A percentile compares a stretch with the other conserved stretches of the same genome.
Evolutionary conservation across 2,888 invertebrate genomes (phyloP).

Genomic region (Conistra vaccinii): DNA sequence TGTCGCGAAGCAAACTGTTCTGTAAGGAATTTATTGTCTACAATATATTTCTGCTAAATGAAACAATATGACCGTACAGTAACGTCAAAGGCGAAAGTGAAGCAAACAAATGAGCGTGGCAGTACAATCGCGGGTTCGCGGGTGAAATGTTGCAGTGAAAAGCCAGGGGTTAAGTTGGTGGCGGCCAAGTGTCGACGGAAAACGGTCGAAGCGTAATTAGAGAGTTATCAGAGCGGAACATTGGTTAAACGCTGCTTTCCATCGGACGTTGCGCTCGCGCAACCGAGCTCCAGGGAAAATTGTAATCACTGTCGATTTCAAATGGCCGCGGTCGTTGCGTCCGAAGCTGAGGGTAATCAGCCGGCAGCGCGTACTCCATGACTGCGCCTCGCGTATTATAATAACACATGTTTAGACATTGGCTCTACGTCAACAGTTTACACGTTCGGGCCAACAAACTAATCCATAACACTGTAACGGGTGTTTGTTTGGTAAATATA

Average conservation of each 20-base stretch:
- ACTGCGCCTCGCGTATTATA: slow-evolving; percentile 69
- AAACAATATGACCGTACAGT: slow-evolving; percentile 71
- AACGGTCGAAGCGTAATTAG: slow-evolving; percentile 88
- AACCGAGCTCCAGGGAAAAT: slow-evolving; percentile 88
- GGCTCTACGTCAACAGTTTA: slow-evolving; percentile 75
- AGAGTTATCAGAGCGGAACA: slow-evolving; percentile 90
- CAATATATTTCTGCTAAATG: slow-evolving; percentile 69
- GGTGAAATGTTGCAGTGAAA: slow-evolving; percentile 86
- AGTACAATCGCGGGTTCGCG: slow-evolving; percentile 81
- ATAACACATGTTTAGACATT: slow-evolving; percentile 75
- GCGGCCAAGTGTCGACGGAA: slow-evolving; percentile 87
- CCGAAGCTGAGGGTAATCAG: slow-evolving; percentile 81
- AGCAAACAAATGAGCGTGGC: slow-evolving; percentile 81
- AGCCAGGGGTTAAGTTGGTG: slow-evolving; percentile 86
- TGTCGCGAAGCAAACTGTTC: slow-evolving; percentile 53
- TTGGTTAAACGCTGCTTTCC: slow-evolving; percentile 90
- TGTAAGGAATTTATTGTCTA: slow-evolving; percentile 67
- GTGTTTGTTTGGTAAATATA: slow-evolving; percentile 80
- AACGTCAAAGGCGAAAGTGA: slow-evolving; percentile 86
- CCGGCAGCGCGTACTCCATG: slow-evolving; percentile 42
- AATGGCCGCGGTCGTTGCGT: slow-evolving; percentile 83
- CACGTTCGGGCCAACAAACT: slow-evolving; percentile 75
- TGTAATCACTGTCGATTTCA: slow-evolving; percentile 91
- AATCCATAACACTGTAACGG: slow-evolving; percentile 72
- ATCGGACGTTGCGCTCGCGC: slow-evolving; percentile 90